Base-by-base conservation (phyloP, 2,888 invertebrate species). In the Chrysodeixis includens region DNA sequence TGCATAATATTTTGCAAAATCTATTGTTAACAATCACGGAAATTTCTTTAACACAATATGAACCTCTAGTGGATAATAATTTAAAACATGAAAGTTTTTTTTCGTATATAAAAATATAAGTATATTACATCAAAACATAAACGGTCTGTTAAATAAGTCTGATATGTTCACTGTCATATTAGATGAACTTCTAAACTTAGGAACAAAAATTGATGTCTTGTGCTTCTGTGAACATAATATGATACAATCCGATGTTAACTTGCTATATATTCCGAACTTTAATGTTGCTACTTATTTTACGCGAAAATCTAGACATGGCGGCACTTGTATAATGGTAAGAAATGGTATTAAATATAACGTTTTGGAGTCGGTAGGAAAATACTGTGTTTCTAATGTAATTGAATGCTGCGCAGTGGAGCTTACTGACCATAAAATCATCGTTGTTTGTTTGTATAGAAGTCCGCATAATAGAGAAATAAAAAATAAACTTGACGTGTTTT, bases 71-170 rank as follows among this genome's bases (percentile, higher is more conserved):
- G 3, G 26, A 26, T 26, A 26, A 26, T 26, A 26, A 26, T 26
- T 26, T 26, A 4, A 26, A 26, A 6, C 26, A 35, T 20, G 18
- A 30, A 20, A 12, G 35, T 6, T 44, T 56, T n/a, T 56, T 56
- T 56, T 56, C 56, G 56, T 56, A 16, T 52, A 35, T 18, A 52
- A 59, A 16, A 35, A 44, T 51, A 20, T 59, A 4, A 5, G 52
- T n/a, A 52, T 59, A 14, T 12, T 59, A 14, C 59, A 59, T 35
- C 59, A 59, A 52, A 59, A 59, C 14, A 59, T 59, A 35, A 52
- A 51, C 12, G 59, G 59, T 1, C 30, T 59, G 1, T 35, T 59
- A 6, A 51, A n/a, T 35, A 59, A 59, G 22, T 52, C 51, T 2
- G 52, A 59, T 52, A 5, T n/a, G n/a, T 35, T 59, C 32, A 52